Percentiles rank a stretch among this genome's conserved stretches.
These are phyloP conservation scores for Alethe diademata DNA, from an alignment of 2,113 vertebrate species.

Conservation along the genomic window DNA sequence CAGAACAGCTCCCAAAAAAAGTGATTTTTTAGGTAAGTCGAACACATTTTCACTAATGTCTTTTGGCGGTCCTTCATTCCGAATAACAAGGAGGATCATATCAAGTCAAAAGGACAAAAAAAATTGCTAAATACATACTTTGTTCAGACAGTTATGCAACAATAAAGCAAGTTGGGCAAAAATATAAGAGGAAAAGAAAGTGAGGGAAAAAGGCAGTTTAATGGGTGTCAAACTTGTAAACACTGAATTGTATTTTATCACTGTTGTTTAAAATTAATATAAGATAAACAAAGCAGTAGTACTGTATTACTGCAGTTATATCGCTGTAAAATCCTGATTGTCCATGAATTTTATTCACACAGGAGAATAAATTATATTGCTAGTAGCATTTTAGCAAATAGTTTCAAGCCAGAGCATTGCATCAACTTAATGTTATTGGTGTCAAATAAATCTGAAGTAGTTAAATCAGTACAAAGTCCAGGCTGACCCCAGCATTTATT, in stretches of 20 bases:
- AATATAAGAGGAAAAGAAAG: background rate
- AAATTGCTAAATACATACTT: background rate
- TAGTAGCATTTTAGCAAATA: background rate
- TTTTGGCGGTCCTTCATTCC: background rate
- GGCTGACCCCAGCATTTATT: background rate
- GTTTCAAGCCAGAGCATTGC: background rate
- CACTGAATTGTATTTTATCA: background rate
- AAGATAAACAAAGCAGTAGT: background rate
- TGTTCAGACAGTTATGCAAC: background rate
- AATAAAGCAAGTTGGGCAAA: background rate
- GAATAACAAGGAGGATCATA: background rate
- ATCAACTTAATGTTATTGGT: background rate
- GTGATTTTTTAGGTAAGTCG: background rate
- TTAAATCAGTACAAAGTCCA: background rate
- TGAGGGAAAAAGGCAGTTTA: background rate
- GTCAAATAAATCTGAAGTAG: background rate
- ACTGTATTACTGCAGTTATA: background rate
- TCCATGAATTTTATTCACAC: background rate
- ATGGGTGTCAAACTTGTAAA: background rate
- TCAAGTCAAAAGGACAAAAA: background rate
- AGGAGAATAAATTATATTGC: background rate
- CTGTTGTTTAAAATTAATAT: background rate
- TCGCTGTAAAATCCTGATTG: background rate
- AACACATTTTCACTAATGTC: background rate
- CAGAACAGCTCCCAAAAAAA: background rate